Evolutionary conservation across 2,797 vertebrate species (phyloP).

Genomic region (Eidolon dupreanum): DNA sequence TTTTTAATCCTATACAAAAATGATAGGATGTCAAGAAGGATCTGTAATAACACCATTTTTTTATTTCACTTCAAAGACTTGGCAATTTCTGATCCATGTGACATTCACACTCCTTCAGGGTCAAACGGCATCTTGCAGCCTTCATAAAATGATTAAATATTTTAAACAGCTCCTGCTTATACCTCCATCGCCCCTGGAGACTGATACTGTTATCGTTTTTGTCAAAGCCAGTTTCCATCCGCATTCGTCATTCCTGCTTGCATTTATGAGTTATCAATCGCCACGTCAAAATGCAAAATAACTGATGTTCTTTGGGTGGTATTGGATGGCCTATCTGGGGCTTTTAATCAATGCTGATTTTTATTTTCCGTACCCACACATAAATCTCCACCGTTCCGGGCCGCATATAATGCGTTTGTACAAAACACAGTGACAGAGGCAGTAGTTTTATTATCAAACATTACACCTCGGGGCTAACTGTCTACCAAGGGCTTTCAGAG

Average conservation of each 20-base stretch:
- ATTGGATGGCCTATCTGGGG: slow-evolving; percentile 99
- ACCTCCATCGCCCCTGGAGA: slow-evolving; percentile 96
- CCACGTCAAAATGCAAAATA: slow-evolving; percentile 99
- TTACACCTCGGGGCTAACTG: slow-evolving; percentile 95
- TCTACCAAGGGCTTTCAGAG: slow-evolving; percentile 94
- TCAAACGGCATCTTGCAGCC: slow-evolving; percentile 99
- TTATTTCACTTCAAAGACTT: slow-evolving; percentile 98
- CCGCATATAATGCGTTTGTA: slow-evolving; percentile 95
- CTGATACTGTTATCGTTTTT: slow-evolving; percentile 99
- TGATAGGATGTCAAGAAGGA: slow-evolving; percentile 92
- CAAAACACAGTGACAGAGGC: slow-evolving; percentile 95
- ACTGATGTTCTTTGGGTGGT: slow-evolving; percentile 98
- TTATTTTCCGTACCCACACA: slow-evolving; percentile 95
- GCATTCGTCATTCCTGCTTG: slow-evolving; percentile 98
- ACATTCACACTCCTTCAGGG: slow-evolving; percentile 99
- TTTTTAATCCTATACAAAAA: slow-evolving; percentile 92
- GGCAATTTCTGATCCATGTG: slow-evolving; percentile 97
- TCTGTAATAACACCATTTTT: slow-evolving; percentile 92
- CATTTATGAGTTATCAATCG: slow-evolving; percentile 99
- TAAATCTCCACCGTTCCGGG: slow-evolving; percentile 94
- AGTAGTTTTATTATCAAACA: slow-evolving; percentile 98
- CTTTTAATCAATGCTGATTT: slow-evolving; percentile 99
- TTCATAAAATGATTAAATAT: slow-evolving; percentile 99
- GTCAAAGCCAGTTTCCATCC: slow-evolving; percentile 99
- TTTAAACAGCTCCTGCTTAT: slow-evolving; percentile 99